Conservation (phyloP, 1,140 invertebrate species). For the Diorhabda carinulata region DNA sequence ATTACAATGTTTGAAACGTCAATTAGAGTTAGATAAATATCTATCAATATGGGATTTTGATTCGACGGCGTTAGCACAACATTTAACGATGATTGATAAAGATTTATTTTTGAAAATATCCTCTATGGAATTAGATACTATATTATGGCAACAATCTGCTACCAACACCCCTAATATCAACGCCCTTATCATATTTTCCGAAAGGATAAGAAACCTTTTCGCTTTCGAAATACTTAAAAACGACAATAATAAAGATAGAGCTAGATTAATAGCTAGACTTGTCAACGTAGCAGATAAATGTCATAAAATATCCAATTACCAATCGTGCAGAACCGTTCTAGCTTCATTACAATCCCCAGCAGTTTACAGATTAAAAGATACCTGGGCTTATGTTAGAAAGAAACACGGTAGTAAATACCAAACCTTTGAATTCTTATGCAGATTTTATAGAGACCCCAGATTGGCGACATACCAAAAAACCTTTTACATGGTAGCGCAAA, state of each 20-base stretch:
- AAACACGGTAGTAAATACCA: constrained; percentile 54
- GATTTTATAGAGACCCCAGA: constrained; percentile 47
- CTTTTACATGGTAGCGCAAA: constrained; percentile 43
- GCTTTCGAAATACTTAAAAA: constrained; percentile 51
- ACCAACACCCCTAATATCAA: constrained; percentile 53
- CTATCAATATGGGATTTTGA: constrained; percentile 54
- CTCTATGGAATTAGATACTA: constrained; percentile 45
- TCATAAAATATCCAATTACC: constrained; percentile 52
- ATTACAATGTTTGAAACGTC: constrained; percentile 36
- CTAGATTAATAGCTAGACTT: constrained; percentile 52
- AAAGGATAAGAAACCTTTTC: constrained; percentile 52
- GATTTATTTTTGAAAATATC: constrained; percentile 53
- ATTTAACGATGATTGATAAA: constrained; percentile 54
- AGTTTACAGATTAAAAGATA: constrained; percentile 50
- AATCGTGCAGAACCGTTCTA: constrained; percentile 54
- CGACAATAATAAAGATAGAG: constrained; percentile 46
- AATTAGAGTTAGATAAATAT: constrained; percentile 46
- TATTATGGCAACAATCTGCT: constrained; percentile 49
- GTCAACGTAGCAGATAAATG: constrained; percentile 56
- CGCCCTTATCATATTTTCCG: constrained; percentile 53
- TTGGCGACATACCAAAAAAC: constrained; percentile 44
- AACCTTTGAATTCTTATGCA: constrained; percentile 48
- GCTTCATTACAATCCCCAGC: constrained; percentile 54
- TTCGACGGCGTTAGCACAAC: constrained; percentile 50
- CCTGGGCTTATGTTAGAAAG: constrained; percentile 52